A percentile compares a stretch with the other conserved stretches of the same genome.
These are phyloP conservation scores for Patagioenas fasciata DNA, from an alignment of 2,113 vertebrate species.

Conservation along the genomic window DNA sequence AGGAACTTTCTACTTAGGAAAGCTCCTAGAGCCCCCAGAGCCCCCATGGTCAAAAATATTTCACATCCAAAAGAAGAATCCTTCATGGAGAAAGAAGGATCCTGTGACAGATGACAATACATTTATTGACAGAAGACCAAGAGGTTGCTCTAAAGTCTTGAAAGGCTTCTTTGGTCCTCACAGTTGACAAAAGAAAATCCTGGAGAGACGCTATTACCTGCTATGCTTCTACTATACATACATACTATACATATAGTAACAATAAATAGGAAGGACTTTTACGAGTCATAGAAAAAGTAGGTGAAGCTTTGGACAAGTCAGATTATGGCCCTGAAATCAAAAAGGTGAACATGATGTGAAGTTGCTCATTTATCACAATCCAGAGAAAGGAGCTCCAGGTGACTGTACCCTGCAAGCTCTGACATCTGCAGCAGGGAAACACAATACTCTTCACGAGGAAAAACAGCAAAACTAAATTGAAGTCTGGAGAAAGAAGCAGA, in stretches of 20 bases:
- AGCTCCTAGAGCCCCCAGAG: background rate
- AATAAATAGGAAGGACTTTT: constrained; percentile 1
- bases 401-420: background rate
- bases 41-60: background rate
- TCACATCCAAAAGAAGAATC: background rate
- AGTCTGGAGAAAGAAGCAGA: background rate
- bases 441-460: background rate
- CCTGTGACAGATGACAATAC: background rate
- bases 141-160: background rate
- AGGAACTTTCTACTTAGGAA: background rate
- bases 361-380: background rate
- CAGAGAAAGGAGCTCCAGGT: background rate
- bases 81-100: background rate
- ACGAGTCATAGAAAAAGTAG: background rate
- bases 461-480: background rate
- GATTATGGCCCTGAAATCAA: background rate
- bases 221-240: background rate
- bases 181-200: constrained; percentile 6
- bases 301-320: constrained; percentile 8
- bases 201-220: background rate
- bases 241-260: background rate
- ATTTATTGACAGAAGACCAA: constrained; percentile 17
- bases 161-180: background rate
- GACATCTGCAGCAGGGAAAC: background rate
- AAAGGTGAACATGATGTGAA: background rate